Base-by-base conservation (phyloP, 2,797 vertebrate species). In the Nannoperca obscura region DNA sequence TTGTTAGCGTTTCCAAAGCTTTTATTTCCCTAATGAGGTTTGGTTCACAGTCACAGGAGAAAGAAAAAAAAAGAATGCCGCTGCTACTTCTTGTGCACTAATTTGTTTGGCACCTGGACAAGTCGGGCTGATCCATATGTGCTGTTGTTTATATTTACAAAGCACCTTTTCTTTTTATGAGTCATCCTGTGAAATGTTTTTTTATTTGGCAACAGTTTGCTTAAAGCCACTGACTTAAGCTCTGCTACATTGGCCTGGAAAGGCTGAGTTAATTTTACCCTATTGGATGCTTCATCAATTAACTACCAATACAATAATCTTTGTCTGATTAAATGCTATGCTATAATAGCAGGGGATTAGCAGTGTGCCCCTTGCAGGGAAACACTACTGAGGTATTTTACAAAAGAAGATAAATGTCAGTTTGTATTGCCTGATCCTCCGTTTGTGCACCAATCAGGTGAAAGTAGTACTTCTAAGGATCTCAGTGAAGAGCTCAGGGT, bases 221-320 rank as follows among this genome's bases (percentile, higher is more conserved):
- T 78, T 69, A 81, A 82, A 92, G 63, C 22, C 1, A 86, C 40
- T 76, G 77, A 67, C 81, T 81, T 70, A 75, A 83, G 86, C 76
- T 79, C 88, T 24, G 79, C 61, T 84, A 79, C 85, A 86, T 74
- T 66, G 12, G 60, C 83, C 85, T 91, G 87, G 90, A 85, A 93
- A 87, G 84, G 88, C 84, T 58, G 80, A 89, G 86, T 85, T 86
- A 62, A 86, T 91, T 75, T 77, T 86, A 90, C 68, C 89, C 90
- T 81, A 93, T 92, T 92, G 93, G 93, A 88, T 86, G 70, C 62
- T 85, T 89, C 85, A 91, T 92, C 89, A 92, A 90, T 92, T 90
- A 92, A 91, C 86, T 78, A 87, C 88, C 84, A 87, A 83, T 80
- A 74, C 76, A 87, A 94, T 93, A 90, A 91, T 89, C 88, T 88